phyloP scores from a whole-genome alignment of 2,113 vertebrate species.

The Passer montanus region DNA sequence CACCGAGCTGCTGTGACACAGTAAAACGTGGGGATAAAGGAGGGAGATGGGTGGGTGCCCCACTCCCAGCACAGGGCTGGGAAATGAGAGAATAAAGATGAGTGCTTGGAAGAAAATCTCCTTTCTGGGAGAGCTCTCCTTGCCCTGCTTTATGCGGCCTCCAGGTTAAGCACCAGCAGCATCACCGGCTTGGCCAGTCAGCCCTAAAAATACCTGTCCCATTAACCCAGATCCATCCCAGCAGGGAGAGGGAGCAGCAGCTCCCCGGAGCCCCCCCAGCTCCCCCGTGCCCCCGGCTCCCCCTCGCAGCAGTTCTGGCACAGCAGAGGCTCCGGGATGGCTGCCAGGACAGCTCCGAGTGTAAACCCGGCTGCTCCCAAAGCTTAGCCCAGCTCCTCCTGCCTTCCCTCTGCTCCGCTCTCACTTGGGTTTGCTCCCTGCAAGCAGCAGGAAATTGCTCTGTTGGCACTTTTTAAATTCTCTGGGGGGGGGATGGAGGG shows the following conservation, averaged over 20 bases:
- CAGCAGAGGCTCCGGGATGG: not conserved
- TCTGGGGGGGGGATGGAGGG: too few species aligned
- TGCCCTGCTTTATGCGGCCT: not conserved
- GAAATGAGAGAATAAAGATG: fast-evolving
- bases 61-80: not conserved
- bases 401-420: not conserved
- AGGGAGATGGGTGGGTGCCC: not conserved
- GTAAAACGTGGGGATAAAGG: not conserved
- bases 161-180: not conserved
- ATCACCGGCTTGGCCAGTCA: not conserved
- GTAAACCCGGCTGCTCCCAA: not conserved
- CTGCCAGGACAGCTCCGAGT: constrained; percentile 16
- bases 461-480: not conserved
- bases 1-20: not conserved
- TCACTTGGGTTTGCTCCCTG: not conserved
- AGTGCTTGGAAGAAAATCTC: not conserved
- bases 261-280: not conserved
- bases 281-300: not conserved
- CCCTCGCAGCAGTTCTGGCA: not conserved
- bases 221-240: constrained; percentile 58
- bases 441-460: not conserved
- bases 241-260: not conserved
- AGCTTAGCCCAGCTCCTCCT: not conserved
- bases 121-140: not conserved
- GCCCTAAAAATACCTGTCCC: constrained; percentile 37